Conservation (phyloP, 23 tunicate genomes). For the Phallusia fumigata region DNA sequence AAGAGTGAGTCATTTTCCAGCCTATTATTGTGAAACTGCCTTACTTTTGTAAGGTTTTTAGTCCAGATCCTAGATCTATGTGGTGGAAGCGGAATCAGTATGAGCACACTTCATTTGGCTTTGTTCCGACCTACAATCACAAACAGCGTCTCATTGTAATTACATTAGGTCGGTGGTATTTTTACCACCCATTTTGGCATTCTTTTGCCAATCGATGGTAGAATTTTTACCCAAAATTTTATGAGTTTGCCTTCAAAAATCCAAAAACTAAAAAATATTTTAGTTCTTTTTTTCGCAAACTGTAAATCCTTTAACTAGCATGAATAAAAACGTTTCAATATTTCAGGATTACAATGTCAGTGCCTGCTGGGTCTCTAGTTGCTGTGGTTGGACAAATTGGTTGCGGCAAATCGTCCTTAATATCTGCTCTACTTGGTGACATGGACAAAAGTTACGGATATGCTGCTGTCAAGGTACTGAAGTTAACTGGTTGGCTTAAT, state of each 20-base stretch:
- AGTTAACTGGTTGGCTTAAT: too few species aligned
- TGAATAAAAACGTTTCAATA: too few species aligned
- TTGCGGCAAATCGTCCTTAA: constrained; percentile 90
- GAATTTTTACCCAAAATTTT: too few species aligned
- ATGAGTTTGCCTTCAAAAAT: too few species aligned
- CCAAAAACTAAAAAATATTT: neutral
- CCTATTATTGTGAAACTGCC: too few species aligned
- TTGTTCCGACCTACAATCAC: too few species aligned
- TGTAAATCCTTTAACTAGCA: neutral
- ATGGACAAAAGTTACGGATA: constrained; percentile 67
- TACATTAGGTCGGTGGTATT: too few species aligned
- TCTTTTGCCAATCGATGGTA: too few species aligned
- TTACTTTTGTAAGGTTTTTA: too few species aligned
- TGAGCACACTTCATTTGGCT: neutral
- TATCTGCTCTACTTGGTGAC: constrained; percentile 90
- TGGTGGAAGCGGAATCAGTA: neutral
- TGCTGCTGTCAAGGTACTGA: constrained; percentile 60
- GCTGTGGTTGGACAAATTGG: constrained; percentile 99
- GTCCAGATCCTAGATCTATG: neutral
- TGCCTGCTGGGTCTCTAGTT: constrained; percentile 71
- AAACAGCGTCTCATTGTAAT: too few species aligned
- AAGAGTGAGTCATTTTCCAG: too few species aligned
- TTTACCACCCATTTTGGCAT: too few species aligned
- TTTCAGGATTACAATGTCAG: constrained; percentile 52
- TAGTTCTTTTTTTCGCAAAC: neutral